Base-by-base conservation (phyloP, 1,140 invertebrate genomes). In the Zelostemma sp. region DNA sequence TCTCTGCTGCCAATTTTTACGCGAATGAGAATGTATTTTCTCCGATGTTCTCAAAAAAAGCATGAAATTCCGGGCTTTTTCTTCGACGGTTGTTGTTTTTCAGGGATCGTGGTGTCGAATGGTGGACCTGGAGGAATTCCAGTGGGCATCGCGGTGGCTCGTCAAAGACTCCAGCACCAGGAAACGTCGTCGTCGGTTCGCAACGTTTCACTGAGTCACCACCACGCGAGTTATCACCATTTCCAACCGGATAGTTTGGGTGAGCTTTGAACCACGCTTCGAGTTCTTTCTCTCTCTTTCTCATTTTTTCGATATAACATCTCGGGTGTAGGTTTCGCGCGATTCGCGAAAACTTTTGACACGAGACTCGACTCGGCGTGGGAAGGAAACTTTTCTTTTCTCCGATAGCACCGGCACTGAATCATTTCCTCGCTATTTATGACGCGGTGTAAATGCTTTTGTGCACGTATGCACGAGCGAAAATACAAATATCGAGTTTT, bases 71-170 rank as follows among this genome's bases (percentile, higher is more conserved):
- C n/a, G n/a, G n/a, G n/a, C n/a, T n/a, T n/a, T n/a, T n/a, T n/a
- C n/a, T n/a, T n/a, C n/a, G n/a, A n/a, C n/a, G n/a, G n/a, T n/a
- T n/a, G n/a, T n/a, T n/a, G n/a, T n/a, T n/a, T 77, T 78, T 53
- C 70, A 84, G 82, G 82, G 14, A 83, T 84, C 49, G 79, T 82
- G 11, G 78, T 84, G 40, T 82, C 82, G 41, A 84, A 78, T 38
- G 77, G 77, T 17, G 80, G 73, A 45, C 66, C 76, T 14, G 88
- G 86, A 76, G 88, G 89, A n/a, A 93, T 94, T 77, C 93, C 93
- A 60, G 91, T 95, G 71, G 94, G 94, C 40, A 95, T 95, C 73
- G 93, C 93, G 12, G 92, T 95, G 62, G 93, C 93, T 31, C 87
- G 93, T 66, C 93, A 95, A 79, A 88, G 93, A 74, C 88, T 91